A percentile compares a stretch with the other conserved stretches of the same genome.
These are phyloP conservation scores for Anoncus sp. DNA, from an alignment of 2,888 invertebrate genomes.

Conservation along the genomic window DNA sequence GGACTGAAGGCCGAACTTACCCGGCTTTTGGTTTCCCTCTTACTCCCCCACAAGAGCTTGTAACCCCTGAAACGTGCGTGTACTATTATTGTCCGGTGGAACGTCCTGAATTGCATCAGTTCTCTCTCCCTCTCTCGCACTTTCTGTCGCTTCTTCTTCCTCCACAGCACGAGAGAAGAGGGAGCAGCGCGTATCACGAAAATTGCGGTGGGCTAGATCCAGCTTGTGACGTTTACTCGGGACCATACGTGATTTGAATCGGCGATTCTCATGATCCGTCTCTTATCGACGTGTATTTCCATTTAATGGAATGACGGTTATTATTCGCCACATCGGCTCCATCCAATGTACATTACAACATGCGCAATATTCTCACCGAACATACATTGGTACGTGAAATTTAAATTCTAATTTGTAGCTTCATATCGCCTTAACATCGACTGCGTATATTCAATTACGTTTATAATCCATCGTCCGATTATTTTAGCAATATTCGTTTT, in stretches of 20 bases:
- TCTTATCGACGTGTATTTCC: slow-evolving; percentile 43
- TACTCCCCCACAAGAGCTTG: too few species aligned
- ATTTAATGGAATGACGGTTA: slow-evolving; percentile 32
- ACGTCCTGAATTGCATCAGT: slow-evolving; percentile 15
- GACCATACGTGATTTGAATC: slow-evolving; percentile 40
- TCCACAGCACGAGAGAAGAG: not conserved
- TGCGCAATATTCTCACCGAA: not conserved
- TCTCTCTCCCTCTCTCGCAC: slow-evolving; percentile 10
- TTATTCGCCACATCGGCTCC: slow-evolving; percentile 38
- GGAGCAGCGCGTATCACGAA: slow-evolving; percentile 20
- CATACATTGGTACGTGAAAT: not conserved
- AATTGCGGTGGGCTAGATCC: slow-evolving; percentile 26
- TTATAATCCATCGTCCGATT: not conserved
- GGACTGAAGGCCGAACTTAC: too few species aligned
- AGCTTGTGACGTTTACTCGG: slow-evolving; percentile 28
- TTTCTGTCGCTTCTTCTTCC: not conserved
- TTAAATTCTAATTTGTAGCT: slow-evolving; percentile 25
- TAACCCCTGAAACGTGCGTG: slow-evolving; percentile 29
- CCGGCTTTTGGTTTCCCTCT: too few species aligned
- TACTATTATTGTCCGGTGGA: slow-evolving; percentile 27
- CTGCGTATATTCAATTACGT: not conserved
- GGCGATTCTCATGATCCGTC: slow-evolving; percentile 34
- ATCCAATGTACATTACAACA: slow-evolving; percentile 22
- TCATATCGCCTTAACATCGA: not conserved
- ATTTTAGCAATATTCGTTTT: not conserved